Base-by-base conservation (phyloP, 2,797 vertebrate species). In the Agapornis canus region DNA sequence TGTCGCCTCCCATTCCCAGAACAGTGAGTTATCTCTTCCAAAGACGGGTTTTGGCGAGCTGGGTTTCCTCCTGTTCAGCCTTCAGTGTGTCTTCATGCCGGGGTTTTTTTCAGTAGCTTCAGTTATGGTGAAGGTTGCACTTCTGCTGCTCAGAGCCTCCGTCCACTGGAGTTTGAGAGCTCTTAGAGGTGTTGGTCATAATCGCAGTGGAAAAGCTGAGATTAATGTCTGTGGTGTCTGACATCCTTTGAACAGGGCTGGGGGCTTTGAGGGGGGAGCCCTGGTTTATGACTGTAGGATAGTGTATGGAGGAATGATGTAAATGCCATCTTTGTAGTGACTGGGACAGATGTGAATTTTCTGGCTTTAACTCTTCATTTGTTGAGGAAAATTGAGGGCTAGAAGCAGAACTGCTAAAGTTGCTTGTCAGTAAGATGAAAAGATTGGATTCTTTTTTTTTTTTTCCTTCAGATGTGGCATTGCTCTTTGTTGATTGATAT, bases 1-100 rank as follows among this genome's bases (percentile, higher is more conserved):
- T 99, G 90, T 99, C 99, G 72, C 99, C 99, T 89, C 99, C 99
- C 97, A 99, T 99, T 98, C 98, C 98, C 95, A 99, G 99, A 99
- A 99, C 98, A 98, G 99, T 99, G 98, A 99, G 99, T 99, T 93
- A 94, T 90, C 76, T 90, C 79, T 95, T 94, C 82, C 86, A 42
- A 54, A 82, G 54, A 65, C 47, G 2, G 40, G 3, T 63, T 94
- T 73, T 52, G 89, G 57, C 61, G 9, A 94, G 61, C 90, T 66
- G 90, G 49, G 42, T 80, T 93, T 92, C 40, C 79, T 92, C 61
- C 70, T 48, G 6, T 83, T 92, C 4, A 19, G 64, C 78, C 63
- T 61, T 60, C 86, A 23, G 52, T 9, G n/a, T 2, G 8, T 79
- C 40, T 35, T 82, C 43, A 8, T 1, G 17, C 4, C 0, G 1